Evolutionary conservation across 1,140 invertebrate species (phyloP).

Genomic region (Leptopilina clavipes): DNA sequence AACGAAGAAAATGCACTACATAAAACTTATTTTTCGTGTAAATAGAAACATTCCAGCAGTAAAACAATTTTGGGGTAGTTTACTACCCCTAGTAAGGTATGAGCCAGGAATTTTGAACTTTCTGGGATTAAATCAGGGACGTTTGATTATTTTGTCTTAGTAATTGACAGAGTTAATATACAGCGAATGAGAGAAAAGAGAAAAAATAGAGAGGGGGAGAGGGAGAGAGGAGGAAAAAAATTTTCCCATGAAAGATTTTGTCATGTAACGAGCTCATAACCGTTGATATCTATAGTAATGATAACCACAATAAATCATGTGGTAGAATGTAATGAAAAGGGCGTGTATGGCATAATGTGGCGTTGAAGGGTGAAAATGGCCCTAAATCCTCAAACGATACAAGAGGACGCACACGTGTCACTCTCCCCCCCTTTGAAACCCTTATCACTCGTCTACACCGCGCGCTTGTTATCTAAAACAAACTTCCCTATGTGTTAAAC

Average conservation of each 20-base stretch:
- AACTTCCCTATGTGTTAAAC: neutral
- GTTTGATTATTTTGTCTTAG: no score
- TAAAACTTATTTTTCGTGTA: no score
- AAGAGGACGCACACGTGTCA: conserved; percentile 13
- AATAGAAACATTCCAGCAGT: no score
- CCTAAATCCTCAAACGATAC: conserved; percentile 24
- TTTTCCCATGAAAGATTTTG: neutral
- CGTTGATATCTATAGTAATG: conserved; percentile 15
- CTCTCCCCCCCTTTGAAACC: neutral
- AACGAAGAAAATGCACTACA: no score
- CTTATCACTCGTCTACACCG: conserved; percentile 9
- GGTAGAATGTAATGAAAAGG: neutral
- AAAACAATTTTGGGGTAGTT: no score
- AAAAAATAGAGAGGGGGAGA: no score
- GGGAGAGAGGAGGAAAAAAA: no score
- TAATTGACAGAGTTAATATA: no score
- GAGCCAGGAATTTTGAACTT: no score
- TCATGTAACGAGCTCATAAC: conserved; percentile 9
- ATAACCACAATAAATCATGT: conserved; percentile 19
- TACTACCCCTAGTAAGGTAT: no score
- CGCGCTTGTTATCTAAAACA: conserved; percentile 22
- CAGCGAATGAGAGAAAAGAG: no score
- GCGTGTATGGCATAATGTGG: conserved; percentile 11
- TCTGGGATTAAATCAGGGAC: no score
- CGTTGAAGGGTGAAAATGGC: conserved; percentile 28